Base-by-base conservation (phyloP, 1,140 invertebrate genomes). In the Portunus trituberculatus region DNA sequence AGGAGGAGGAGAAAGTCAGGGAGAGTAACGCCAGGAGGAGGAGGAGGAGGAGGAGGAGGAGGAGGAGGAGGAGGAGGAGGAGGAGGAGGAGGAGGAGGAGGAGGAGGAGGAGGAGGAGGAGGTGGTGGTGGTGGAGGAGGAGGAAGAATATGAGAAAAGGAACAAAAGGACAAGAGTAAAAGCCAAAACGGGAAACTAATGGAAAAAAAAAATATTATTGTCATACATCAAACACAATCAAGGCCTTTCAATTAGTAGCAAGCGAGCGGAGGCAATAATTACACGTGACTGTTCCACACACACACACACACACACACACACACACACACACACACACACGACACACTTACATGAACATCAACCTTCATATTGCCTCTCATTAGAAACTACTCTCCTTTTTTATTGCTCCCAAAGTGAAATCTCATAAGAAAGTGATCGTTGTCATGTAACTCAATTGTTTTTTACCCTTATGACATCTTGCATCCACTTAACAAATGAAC, bases 271-370 rank as follows among this genome's bases (percentile, higher is more conserved):
- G n/a, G 20, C 67, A 20, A 16, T 25, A 76, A 76, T 76, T 76
- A n/a, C n/a, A 7, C 0, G 20, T 59, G 12, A n/a, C 67, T 76
- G 6, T 76, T n/a, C n/a, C 46, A 45, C 87, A 45, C 87, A 45
- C 87, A 45, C 87, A 45, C 87, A 46, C 32, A 46, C 87, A 46
- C 87, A 46, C 32, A 39, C 87, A 46, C 87, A n/a, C 52, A 59
- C 52, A 59, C 52, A 59, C 52, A 59, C 52, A 59, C 52, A n/a
- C 12, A 16, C 87, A 46, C 39, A n/a, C 10, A 59, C 52, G 52
- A 59, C 52, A 59, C 16, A 28, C 12, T 76, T 7, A 76, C 25
- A 76, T 1, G 67, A n/a, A n/a, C 7, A 76, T 8, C 6, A 76
- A 76, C 67, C 67, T 39, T 45, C 32, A n/a, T 39, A 45, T 20